Evolutionary conservation across 2,888 invertebrate species (phyloP).

Genomic region (Sinodicranocentrus sp.): DNA sequence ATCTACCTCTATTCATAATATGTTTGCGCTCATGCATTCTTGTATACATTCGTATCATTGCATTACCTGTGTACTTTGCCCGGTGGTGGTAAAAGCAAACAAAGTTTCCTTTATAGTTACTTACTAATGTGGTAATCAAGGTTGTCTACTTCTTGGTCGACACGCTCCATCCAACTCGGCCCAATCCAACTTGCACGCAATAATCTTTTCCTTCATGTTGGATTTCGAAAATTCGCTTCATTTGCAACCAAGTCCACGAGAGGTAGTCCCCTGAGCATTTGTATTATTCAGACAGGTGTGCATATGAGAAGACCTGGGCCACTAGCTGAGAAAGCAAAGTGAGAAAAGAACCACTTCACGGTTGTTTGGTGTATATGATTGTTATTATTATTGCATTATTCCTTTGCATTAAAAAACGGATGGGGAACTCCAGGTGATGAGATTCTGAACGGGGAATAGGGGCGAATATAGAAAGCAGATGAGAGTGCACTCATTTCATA

Average conservation of each 20-base stretch:
- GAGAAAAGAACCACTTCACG: constrained; percentile 4
- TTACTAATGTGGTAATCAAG: constrained; percentile 64
- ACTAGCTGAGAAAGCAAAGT: background rate
- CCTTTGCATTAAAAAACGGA: constrained; percentile 12
- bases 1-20: too few species aligned
- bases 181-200: constrained; percentile 55
- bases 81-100: constrained; percentile 47
- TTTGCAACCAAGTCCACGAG: constrained; percentile 60
- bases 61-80: constrained; percentile 39
- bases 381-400: constrained; percentile 60
- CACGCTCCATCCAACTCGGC: constrained; percentile 55
- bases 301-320: background rate
- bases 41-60: constrained; percentile 17
- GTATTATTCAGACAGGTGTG: constrained; percentile 65
- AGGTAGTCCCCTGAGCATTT: constrained; percentile 61
- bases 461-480: constrained; percentile 4
- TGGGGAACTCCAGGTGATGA: background rate
- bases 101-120: constrained; percentile 59
- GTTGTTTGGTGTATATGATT: constrained; percentile 18
- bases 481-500: constrained; percentile 49
- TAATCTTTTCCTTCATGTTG: constrained; percentile 31
- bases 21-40: background rate
- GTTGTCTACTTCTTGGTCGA: constrained; percentile 50
- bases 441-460: background rate
- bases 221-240: constrained; percentile 58